phyloP scores from a whole-genome alignment of 2,797 vertebrate genomes.

The Lemur catta region DNA sequence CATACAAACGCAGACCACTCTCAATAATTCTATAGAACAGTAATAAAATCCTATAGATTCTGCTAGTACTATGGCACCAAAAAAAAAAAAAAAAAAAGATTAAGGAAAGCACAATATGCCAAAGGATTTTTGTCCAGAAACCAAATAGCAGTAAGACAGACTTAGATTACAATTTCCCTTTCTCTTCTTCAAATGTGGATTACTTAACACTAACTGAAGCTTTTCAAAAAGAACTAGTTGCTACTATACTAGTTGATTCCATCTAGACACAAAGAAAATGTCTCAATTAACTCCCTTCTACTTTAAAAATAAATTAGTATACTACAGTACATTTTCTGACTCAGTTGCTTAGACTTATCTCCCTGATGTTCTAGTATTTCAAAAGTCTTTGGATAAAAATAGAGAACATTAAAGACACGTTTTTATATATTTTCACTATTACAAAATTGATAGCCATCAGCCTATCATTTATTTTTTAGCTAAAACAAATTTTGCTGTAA shows the following conservation, averaged over 20 bases:
- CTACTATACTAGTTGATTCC: conserved; percentile 78
- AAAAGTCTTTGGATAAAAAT: conserved; percentile 76
- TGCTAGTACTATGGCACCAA: conserved; percentile 20
- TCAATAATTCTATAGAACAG: conserved; percentile 19
- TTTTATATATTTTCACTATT: conserved; percentile 70
- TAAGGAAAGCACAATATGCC: background rate
- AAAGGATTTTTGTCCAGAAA: background rate
- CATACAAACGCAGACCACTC: background rate
- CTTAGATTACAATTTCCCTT: background rate
- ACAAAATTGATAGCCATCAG: conserved; percentile 61
- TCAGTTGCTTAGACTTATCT: conserved; percentile 71
- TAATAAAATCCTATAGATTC: conserved; percentile 8
- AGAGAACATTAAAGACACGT: conserved; percentile 72
- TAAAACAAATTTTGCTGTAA: conserved; percentile 82
- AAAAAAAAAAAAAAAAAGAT: background rate
- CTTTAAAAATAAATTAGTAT: conserved; percentile 77
- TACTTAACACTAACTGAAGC: background rate
- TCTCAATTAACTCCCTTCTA: conserved; percentile 69
- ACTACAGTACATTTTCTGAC: conserved; percentile 70
- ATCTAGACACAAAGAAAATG: conserved; percentile 71
- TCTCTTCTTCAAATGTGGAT: background rate
- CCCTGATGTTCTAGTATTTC: conserved; percentile 74
- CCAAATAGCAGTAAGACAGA: background rate
- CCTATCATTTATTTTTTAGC: conserved; percentile 72
- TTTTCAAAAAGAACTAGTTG: conserved; percentile 73